Evolutionary conservation across 1,140 invertebrate genomes (phyloP).

Genomic region (Choristoneura fumiferana): DNA sequence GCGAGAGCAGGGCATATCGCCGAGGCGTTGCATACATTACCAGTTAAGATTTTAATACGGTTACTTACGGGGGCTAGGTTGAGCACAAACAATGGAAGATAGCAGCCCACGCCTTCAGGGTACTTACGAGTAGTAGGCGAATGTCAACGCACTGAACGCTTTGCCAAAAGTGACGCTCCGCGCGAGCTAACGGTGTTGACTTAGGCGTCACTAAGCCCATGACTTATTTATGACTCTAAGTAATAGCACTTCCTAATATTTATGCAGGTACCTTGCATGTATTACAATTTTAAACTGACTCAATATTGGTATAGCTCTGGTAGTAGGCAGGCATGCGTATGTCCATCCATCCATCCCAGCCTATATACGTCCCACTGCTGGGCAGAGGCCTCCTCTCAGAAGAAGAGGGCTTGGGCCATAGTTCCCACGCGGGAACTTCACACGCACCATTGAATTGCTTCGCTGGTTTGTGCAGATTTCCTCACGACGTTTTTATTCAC

Average conservation of each 20-base stretch:
- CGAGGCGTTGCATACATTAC: slow-evolving; percentile 25
- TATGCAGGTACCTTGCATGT: slow-evolving; percentile 5
- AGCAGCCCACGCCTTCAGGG: slow-evolving; percentile 23
- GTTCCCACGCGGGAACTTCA: too few species aligned
- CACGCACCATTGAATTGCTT: too few species aligned
- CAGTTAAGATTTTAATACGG: slow-evolving; percentile 30
- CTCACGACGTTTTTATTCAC: too few species aligned
- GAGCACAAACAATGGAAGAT: slow-evolving; percentile 29
- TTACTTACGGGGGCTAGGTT: slow-evolving; percentile 25
- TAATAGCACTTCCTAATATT: slow-evolving; percentile 15
- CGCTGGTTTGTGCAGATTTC: too few species aligned
- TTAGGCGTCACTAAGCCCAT: slow-evolving; percentile 13
- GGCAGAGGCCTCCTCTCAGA: too few species aligned
- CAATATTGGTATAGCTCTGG: too few species aligned
- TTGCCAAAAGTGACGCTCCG: neutral
- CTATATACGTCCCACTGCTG: too few species aligned
- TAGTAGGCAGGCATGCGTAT: too few species aligned
- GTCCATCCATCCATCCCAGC: too few species aligned
- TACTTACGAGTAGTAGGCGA: neutral
- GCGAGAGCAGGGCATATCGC: neutral
- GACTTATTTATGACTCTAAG: slow-evolving; percentile 15
- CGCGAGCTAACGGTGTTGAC: slow-evolving; percentile 11
- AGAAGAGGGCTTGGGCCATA: too few species aligned
- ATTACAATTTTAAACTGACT: neutral
- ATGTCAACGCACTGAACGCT: neutral